phyloP scores from a whole-genome alignment of 2,113 vertebrate genomes.

The Scomber colias region DNA sequence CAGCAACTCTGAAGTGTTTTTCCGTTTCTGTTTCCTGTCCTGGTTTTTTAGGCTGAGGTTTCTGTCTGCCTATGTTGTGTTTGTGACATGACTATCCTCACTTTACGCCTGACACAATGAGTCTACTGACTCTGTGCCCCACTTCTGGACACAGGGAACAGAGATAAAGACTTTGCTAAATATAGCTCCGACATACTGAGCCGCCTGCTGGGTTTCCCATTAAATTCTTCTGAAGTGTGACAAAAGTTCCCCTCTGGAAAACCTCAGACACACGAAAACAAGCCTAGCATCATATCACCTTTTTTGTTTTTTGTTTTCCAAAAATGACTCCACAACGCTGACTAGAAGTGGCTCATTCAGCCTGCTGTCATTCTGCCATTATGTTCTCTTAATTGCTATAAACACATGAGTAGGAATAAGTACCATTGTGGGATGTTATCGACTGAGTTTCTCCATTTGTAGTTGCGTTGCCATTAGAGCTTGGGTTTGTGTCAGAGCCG shows the following conservation, averaged over 20 bases:
- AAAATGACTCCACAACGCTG: background rate
- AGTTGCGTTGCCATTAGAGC: background rate
- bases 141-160: conserved; percentile 51
- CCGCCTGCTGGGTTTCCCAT: conserved; percentile 32
- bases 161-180: conserved; percentile 69
- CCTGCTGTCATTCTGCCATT: background rate
- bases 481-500: background rate
- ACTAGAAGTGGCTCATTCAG: background rate
- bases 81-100: conserved; percentile 30
- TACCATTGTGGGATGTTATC: conserved; percentile 22
- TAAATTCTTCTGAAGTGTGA: conserved; percentile 27
- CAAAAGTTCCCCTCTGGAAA: conserved; percentile 25
- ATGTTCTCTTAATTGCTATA: background rate
- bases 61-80: conserved; percentile 11
- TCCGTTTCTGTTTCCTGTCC: too few species aligned
- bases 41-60: background rate
- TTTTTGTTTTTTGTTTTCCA: too few species aligned
- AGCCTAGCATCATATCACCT: background rate
- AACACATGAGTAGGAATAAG: background rate
- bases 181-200: conserved; percentile 55
- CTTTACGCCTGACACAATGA: conserved; percentile 23
- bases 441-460: background rate
- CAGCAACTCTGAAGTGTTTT: background rate
- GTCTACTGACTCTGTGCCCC: conserved; percentile 23
- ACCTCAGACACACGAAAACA: conserved; percentile 26